Evolutionary conservation across 2,888 invertebrate genomes (phyloP), one percentile per base, ranked within the genome.

Genomic region (Tridacna gigas): DNA sequence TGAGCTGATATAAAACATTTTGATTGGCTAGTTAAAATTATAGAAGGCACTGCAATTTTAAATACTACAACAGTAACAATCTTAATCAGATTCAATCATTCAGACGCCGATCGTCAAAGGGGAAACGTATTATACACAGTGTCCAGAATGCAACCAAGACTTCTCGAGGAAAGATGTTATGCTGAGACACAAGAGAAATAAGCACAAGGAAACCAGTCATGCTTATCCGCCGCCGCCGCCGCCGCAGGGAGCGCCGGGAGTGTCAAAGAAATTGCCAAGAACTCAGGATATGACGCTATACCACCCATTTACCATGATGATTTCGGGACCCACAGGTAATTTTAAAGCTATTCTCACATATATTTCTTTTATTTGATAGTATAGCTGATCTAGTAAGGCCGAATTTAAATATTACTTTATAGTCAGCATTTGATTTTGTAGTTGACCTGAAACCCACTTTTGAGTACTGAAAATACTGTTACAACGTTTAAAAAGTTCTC

Each of bases 241-340:
- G n/a, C 26, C 22, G 45, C 45, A 20, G 4, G n/a, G 61, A 28
- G 61, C 75, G 20, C 74, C 56, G 4, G 18, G 2, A 37, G 3
- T 9, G 20, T 20, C n/a, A n/a, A n/a, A n/a, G n/a, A n/a, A 1
- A 3, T 60, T 0, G 11, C 12, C 28, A 60, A 2, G 15, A 1
- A 37, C 20, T 73, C 5, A 11, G 12, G 51, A 26, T 45, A 74
- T 69, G 61, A 61, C 75, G 0, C 47, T 60, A 28, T 48, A n/a
- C 11, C 80, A 80, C 67, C 80, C 75, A 2, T 80, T 69, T 56
- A 79, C 79, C 0, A 79, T 79, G 66, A 79, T 79, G 74, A 74
- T 79, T 48, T 80, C 75, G 0, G 79, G 79, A 7, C 79, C 75
- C 11, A 80, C 79, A 56, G 65, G 71, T 71, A 71, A 22, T 15